These are phyloP conservation scores for Drosophila ezoana DNA, from an alignment of 2,888 invertebrate species.

Conservation along the genomic window DNA sequence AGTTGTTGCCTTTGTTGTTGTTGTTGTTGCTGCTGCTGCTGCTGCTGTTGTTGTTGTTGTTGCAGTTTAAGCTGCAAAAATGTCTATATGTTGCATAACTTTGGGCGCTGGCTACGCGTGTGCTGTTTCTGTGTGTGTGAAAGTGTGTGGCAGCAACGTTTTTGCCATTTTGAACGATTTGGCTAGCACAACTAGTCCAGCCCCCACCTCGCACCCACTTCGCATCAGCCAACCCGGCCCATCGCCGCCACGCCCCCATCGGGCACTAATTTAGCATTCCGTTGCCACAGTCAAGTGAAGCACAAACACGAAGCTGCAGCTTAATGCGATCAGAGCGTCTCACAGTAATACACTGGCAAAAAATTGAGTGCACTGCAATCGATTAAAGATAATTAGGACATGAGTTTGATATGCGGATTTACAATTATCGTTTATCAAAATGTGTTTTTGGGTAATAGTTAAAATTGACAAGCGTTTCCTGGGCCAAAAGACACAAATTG, in stretches of 20 bases:
- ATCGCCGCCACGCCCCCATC: neutral
- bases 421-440: too few relatives aligned
- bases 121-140: neutral
- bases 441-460: too few relatives aligned
- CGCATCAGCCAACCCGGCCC: neutral
- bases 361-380: neutral
- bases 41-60: slow-evolving; percentile 27
- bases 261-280: slow-evolving; percentile 71
- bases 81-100: slow-evolving; percentile 46
- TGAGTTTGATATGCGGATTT: too few relatives aligned
- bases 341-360: slow-evolving; percentile 28
- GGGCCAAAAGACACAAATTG: too few relatives aligned
- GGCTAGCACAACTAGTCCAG: slow-evolving; percentile 1
- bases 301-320: slow-evolving; percentile 57
- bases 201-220: neutral
- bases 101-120: slow-evolving; percentile 10
- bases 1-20: slow-evolving; percentile 3
- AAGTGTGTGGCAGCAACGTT: slow-evolving; percentile 29
- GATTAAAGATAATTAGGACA: too few relatives aligned
- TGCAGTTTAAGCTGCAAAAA: slow-evolving; percentile 46
- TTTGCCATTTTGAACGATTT: slow-evolving; percentile 43
- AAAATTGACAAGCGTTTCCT: too few relatives aligned
- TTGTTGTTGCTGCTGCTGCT: slow-evolving; percentile 39
- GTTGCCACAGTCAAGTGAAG: slow-evolving; percentile 53
- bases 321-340: slow-evolving; percentile 56